A percentile compares a stretch with the other conserved stretches of the same genome.
Conservation (phyloP, 35 echinoderm and acorn worm genomes). For the Apostichopus japonicus region DNA sequence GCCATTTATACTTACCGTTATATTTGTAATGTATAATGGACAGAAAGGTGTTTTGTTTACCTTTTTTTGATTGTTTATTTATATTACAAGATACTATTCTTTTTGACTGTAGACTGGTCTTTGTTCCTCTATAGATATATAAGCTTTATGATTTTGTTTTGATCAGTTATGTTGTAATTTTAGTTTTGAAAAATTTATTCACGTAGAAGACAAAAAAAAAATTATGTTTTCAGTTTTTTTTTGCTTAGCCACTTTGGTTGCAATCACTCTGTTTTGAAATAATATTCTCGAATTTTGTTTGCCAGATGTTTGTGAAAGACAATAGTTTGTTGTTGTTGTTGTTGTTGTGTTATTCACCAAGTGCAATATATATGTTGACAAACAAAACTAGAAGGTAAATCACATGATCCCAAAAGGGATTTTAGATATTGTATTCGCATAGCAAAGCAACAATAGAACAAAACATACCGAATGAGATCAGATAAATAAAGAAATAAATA, state of each 20-base stretch:
- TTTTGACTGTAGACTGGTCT: too few species aligned
- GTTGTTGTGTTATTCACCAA: background rate
- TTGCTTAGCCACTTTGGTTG: background rate
- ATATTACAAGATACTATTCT: too few species aligned
- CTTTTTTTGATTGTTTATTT: too few species aligned
- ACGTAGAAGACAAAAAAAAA: too few species aligned
- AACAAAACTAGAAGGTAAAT: background rate
- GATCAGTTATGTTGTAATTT: too few species aligned
- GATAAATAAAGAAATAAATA: too few species aligned
- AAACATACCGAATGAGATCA: background rate
- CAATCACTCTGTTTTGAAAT: background rate
- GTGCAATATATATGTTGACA: background rate
- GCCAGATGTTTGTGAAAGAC: background rate
- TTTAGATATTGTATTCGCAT: background rate
- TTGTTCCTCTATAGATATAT: too few species aligned
- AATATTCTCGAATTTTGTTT: background rate
- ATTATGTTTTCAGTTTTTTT: background rate
- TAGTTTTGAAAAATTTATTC: too few species aligned
- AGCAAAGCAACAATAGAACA: background rate
- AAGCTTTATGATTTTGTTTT: too few species aligned
- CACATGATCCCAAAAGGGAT: background rate
- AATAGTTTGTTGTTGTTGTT: background rate
- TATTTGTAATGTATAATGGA: too few species aligned
- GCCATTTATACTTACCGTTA: too few species aligned
- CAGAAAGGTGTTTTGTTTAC: too few species aligned